Conservation (phyloP, 2,888 invertebrate species). For the Pardosa pseudoannulata region DNA sequence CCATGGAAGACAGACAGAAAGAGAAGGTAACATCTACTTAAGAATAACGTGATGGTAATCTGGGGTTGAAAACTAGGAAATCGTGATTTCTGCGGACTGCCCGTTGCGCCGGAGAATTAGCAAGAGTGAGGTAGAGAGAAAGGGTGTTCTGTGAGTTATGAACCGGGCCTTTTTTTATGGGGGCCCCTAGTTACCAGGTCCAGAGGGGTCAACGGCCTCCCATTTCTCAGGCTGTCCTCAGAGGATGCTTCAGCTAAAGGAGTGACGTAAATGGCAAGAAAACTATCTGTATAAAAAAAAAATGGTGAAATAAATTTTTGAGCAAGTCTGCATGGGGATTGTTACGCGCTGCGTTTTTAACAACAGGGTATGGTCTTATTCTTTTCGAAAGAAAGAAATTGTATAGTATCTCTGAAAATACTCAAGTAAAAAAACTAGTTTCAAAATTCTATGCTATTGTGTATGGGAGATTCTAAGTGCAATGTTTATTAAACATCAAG, state of each 20-base stretch:
- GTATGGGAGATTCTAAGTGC: too few relatives aligned
- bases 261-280: neutral
- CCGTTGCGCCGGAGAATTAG: neutral
- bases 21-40: constrained; percentile 13
- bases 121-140: neutral
- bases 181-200: neutral
- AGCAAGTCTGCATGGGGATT: neutral
- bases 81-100: neutral
- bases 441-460: too few relatives aligned
- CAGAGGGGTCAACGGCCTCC: neutral
- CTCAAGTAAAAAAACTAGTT: too few relatives aligned
- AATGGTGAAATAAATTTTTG: neutral
- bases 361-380: too few relatives aligned
- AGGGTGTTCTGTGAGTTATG: neutral
- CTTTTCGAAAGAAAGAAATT: too few relatives aligned
- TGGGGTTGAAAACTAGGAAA: neutral
- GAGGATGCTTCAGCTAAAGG: neutral
- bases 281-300: neutral
- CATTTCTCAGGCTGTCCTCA: neutral
- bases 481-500: too few relatives aligned
- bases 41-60: neutral
- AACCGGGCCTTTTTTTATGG: neutral
- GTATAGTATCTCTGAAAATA: too few relatives aligned
- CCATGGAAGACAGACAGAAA: neutral
- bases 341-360: too few relatives aligned